phyloP scores from a whole-genome alignment of 2,888 invertebrate genomes.

The Esperia sulphurella region DNA sequence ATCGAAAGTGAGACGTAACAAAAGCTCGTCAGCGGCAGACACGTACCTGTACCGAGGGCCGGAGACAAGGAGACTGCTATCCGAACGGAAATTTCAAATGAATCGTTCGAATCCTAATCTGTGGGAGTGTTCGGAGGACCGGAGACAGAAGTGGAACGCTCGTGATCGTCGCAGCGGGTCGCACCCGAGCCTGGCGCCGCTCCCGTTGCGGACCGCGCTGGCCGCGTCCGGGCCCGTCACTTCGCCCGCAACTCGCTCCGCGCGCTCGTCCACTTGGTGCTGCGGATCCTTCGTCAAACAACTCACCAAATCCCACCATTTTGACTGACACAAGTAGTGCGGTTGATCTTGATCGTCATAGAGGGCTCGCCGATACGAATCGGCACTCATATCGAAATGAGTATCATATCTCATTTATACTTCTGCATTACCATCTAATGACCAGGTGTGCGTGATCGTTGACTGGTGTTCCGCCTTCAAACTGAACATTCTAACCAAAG shows the following conservation, averaged over 20 bases:
- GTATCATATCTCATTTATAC: constrained; percentile 12
- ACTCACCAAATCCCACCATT: constrained; percentile 86
- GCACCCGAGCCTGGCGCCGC: constrained; percentile 53
- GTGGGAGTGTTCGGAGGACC: constrained; percentile 59
- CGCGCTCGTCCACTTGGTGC: constrained; percentile 86
- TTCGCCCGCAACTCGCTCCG: constrained; percentile 54
- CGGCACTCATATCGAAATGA: constrained; percentile 27
- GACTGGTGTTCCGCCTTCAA: constrained; percentile 33
- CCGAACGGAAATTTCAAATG: constrained; percentile 61
- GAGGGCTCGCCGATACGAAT: constrained; percentile 14
- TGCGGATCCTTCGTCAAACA: constrained; percentile 89
- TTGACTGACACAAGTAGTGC: constrained; percentile 78
- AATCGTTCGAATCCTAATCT: constrained; percentile 73
- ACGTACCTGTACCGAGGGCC: constrained; percentile 52
- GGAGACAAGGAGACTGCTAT: constrained; percentile 56
- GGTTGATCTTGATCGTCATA: background rate
- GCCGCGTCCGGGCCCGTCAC: constrained; percentile 13
- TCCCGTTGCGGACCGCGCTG: constrained; percentile 23
- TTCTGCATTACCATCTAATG: constrained; percentile 17
- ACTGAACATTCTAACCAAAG: constrained; percentile 41
- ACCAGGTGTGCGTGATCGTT: constrained; percentile 35
- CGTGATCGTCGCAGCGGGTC: constrained; percentile 62
- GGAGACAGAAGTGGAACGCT: constrained; percentile 37
- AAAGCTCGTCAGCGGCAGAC: constrained; percentile 73
- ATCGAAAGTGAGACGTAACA: constrained; percentile 69